Percentiles rank a stretch among this genome's conserved stretches.
Conservation (phyloP, 2,888 invertebrate genomes). For the Hydropsyche betteni region DNA sequence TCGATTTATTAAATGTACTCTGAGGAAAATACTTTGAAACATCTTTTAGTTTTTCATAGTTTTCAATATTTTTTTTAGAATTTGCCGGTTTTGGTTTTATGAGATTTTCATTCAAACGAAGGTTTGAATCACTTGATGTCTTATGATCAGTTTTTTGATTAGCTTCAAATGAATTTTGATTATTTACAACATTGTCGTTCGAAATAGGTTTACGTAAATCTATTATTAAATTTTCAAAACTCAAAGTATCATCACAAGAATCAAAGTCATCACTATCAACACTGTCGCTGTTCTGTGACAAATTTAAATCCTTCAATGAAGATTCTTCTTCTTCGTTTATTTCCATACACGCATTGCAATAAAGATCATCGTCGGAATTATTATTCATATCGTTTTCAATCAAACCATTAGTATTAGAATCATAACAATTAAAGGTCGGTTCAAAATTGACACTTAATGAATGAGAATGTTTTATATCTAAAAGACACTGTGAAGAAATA, state of each 20-base stretch:
- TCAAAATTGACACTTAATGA: slow-evolving; percentile 17
- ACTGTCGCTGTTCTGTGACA: not conserved
- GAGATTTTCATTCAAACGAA: not conserved
- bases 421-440: not conserved
- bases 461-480: slow-evolving; percentile 18
- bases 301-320: not conserved
- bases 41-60: not conserved
- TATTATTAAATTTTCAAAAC: not conserved
- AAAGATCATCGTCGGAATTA: not conserved
- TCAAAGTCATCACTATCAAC: slow-evolving; percentile 13
- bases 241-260: slow-evolving; percentile 8
- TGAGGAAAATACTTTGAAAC: slow-evolving; percentile 14
- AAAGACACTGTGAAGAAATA: slow-evolving; percentile 18
- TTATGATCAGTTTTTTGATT: not conserved
- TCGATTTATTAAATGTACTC: not conserved
- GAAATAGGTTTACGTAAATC: not conserved
- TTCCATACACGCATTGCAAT: not conserved
- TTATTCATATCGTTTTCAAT: not conserved
- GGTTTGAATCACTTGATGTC: not conserved
- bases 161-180: not conserved
- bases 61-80: not conserved
- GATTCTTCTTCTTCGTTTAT: not conserved
- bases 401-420: slow-evolving; percentile 1
- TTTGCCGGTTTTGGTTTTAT: not conserved
- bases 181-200: not conserved